Base-by-base conservation (phyloP, 2,797 vertebrate genomes). In the Enteromius mattozi region DNA sequence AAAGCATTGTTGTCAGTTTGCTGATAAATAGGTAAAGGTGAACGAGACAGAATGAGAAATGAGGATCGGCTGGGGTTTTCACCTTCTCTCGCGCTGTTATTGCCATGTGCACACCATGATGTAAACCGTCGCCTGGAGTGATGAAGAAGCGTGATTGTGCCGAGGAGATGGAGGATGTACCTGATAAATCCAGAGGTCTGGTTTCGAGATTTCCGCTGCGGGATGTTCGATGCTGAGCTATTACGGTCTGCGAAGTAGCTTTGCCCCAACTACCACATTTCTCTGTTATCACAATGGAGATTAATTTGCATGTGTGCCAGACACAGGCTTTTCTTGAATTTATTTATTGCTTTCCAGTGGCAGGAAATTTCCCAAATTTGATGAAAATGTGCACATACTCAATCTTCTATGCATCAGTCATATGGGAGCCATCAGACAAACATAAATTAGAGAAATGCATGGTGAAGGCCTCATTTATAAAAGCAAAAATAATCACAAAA, bases 391-490 rank as follows among this genome's bases (percentile, higher is more conserved):
- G 80, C 89, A 92, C 82, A 86, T 89, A 88, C 84, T 94, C 89
- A 77, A 91, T 94, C 94, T 95, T 92, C 90, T 91, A 85, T 83
- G 91, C 89, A 89, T 91, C 91, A 65, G 91, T 95, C 93, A 90
- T 92, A 91, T 61, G 93, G 92, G 95, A 93, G 92, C 91, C 88
- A 88, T 92, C 94, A 94, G 90, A 88, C 92, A 89, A 88, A 92
- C 90, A 89, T 93, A 92, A 91, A 94, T 96, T 96, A 96, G 93
- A 92, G 92, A 92, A 96, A 95, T 93, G 92, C 90, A 79, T 91
- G 72, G 86, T 24, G 89, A 95, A 94, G 92, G 94, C 91, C 91
- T 93, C 93, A 76, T 96, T 94, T 95, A 95, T 94, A 95, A 95
- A 90, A 90, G 91, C 91, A 89, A 89, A 92, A 93, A 93, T 90